A percentile compares a stretch with the other conserved stretches of the same genome.
These are phyloP conservation scores for Bombyx mori DNA, from an alignment of 1,140 invertebrate genomes.

Conservation along the genomic window ASM3026992v2 NC_085133.1:6736001-6736500, in stretches of 20 bases:
- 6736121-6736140: neutral
- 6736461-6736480: no score
- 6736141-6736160: slow-evolving; percentile 3
- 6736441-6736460: no score
- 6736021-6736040: no score
- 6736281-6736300: slow-evolving; percentile 87
- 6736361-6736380: slow-evolving; percentile 63
- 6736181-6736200: slow-evolving; percentile 75
- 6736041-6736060: no score
- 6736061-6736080: no score
- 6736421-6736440: no score
- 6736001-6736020: no score
- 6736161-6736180: slow-evolving; percentile 67
- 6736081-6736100: no score
- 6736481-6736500: no score
- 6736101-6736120: no score
- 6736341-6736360: slow-evolving; percentile 88
- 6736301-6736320: slow-evolving; percentile 91
- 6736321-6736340: slow-evolving; percentile 94
- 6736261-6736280: slow-evolving; percentile 90
- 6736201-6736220: slow-evolving; percentile 87
- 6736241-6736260: slow-evolving; percentile 85
- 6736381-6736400: no score
- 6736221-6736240: slow-evolving; percentile 90
- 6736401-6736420: no score